Evolutionary conservation across 2,888 invertebrate species (phyloP).

Genomic region (Keiferia lycopersicella): DNA sequence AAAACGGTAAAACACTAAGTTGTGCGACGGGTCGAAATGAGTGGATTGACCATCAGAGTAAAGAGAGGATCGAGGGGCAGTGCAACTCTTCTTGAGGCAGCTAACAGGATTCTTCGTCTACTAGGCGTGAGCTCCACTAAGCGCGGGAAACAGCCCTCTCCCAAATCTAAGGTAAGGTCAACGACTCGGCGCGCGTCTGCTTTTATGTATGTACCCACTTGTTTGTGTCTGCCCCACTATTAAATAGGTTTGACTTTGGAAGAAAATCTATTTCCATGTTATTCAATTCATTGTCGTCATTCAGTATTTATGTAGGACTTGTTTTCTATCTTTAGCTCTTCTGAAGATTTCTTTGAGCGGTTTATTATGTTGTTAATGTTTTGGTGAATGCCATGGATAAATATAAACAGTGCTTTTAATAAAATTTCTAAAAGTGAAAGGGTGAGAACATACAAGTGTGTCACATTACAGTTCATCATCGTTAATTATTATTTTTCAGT

Average conservation of each 20-base stretch:
- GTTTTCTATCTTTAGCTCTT: background rate
- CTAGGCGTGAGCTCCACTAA: conserved; percentile 78
- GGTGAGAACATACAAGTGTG: conserved; percentile 35
- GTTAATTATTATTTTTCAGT: background rate
- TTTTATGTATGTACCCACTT: conserved; percentile 49
- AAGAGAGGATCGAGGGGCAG: conserved; percentile 81
- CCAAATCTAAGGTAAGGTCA: conserved; percentile 79
- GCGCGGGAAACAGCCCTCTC: conserved; percentile 80
- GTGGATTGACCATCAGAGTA: conserved; percentile 77
- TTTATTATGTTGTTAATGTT: conserved; percentile 2
- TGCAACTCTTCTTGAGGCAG: conserved; percentile 79
- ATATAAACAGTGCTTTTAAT: background rate
- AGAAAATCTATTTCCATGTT: conserved; percentile 3
- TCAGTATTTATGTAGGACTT: background rate
- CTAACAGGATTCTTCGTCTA: conserved; percentile 78
- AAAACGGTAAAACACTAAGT: conserved; percentile 61
- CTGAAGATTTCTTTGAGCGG: background rate
- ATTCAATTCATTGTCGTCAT: background rate
- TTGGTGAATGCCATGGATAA: background rate
- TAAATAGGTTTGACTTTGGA: conserved; percentile 26
- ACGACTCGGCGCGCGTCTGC: conserved; percentile 57
- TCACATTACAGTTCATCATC: conserved; percentile 12
- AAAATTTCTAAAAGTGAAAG: conserved; percentile 36
- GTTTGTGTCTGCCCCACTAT: conserved; percentile 40
- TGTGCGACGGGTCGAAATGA: conserved; percentile 77